Conservation (phyloP, 2,113 vertebrate genomes). For the Zosterops japonicus region DNA sequence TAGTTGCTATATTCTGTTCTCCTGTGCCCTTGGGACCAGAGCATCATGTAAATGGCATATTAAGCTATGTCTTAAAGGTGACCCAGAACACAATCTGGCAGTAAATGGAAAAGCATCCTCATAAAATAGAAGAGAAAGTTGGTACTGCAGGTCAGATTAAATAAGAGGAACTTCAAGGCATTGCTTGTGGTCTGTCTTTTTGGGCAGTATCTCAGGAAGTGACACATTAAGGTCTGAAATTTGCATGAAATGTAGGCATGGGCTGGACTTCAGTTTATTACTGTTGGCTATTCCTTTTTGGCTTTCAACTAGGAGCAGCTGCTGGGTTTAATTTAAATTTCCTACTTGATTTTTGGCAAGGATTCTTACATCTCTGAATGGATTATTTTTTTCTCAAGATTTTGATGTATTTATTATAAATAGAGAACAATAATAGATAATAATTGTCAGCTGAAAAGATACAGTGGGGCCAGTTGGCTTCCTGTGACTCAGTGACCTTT, state of each 20-base stretch:
- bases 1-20: neutral
- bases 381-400: neutral
- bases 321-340: neutral
- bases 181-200: neutral
- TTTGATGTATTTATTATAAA: neutral
- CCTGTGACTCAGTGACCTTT: constrained; percentile 4
- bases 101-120: neutral
- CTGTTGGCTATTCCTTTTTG: neutral
- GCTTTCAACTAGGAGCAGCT: neutral
- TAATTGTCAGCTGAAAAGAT: neutral
- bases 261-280: neutral
- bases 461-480: neutral
- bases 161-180: neutral
- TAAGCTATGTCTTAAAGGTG: neutral
- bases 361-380: neutral
- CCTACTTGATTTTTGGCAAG: neutral
- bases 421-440: neutral
- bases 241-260: neutral
- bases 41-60: neutral
- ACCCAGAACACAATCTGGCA: neutral
- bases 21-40: neutral
- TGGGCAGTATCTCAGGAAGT: neutral
- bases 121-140: neutral
- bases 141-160: neutral
- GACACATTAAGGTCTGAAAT: neutral